Base-by-base conservation (phyloP, 2,113 vertebrate genomes). In the Haemorhous mexicanus region DNA sequence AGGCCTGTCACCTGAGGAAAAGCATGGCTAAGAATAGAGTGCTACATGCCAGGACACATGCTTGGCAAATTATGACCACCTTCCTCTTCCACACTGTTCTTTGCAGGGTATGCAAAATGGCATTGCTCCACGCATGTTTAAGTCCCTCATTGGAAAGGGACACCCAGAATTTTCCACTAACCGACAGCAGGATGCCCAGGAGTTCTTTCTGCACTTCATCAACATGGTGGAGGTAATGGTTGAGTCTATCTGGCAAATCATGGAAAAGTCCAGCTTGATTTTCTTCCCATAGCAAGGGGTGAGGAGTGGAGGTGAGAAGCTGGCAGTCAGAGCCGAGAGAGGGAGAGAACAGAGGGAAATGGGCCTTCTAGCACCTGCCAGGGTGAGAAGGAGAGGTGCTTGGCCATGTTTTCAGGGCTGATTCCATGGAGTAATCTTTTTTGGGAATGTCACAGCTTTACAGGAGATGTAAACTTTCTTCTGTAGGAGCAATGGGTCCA, bases 101-200 rank as follows among this genome's bases (percentile, higher is more conserved):
- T 79, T 96, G 41, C 92, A 99, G 99, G 99, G 99, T 80, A 96
- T 99, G 96, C 99, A 99, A 91, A 98, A 99, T 28, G 99, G 99
- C 84, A 99, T 99, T 12, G 99, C 98, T 73, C 99, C 99, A 19
- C 98, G 97, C 41, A 99, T 99, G 99, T 99, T 99, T 94, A 99
- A 99, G 97, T 98, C 99, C 56, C 99, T 99, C 69, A 98, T 99
- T 17, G 99, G 99, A 43, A 98, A 99, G 88, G 99, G 99, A 35
- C 99, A 99, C 89, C 98, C 99, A 3, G 99, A 99, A 89, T 99
- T 99, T 97, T 99, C 99, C 88, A 99, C 99, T 68, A 99, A 99
- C 97, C 98, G 99, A 67, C 99, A 99, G 89, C 99, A 99, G 96
- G 99, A 99, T 37, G 99, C 99, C 86, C 99, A 99, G 95, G 99